A percentile compares a stretch with the other conserved stretches of the same genome.
Evolutionary conservation across 53 echinoderm and acorn worm species (phyloP).

Genomic region (Holothuria leucospilota): DNA sequence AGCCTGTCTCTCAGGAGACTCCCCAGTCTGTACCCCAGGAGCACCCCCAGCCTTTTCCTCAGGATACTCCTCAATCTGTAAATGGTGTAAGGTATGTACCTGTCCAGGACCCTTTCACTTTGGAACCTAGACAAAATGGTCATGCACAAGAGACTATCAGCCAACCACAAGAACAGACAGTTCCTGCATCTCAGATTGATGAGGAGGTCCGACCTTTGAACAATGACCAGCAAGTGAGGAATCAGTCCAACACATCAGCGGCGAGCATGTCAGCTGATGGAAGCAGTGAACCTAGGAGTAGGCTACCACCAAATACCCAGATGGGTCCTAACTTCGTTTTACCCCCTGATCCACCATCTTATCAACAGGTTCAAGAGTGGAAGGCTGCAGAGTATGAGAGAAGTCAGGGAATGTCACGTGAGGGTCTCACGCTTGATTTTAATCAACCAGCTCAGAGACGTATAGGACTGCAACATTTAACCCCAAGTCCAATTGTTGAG

Average conservation of each 20-base stretch:
- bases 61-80: not conserved
- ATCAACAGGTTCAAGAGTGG: slow-evolving; percentile 81
- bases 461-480: slow-evolving; percentile 60
- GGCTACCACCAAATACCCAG: slow-evolving; percentile 37
- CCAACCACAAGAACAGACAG: not conserved
- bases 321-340: slow-evolving; percentile 11
- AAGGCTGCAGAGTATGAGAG: slow-evolving; percentile 61
- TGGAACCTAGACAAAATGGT: not conserved
- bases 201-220: slow-evolving; percentile 42
- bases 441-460: slow-evolving; percentile 65
- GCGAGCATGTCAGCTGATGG: not conserved
- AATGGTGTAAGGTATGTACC: slow-evolving; percentile 33
- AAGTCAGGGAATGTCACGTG: slow-evolving; percentile 56
- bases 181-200: slow-evolving; percentile 38
- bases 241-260: not conserved
- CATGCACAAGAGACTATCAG: not conserved
- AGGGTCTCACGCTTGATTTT: slow-evolving; percentile 80
- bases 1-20: slow-evolving; percentile 19
- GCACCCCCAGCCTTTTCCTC: slow-evolving; percentile 12
- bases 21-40: not conserved
- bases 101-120: slow-evolving; percentile 29
- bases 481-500: slow-evolving; percentile 80
- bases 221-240: not conserved
- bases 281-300: slow-evolving; percentile 3
- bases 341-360: slow-evolving; percentile 85